Base-by-base conservation (phyloP, 2,113 vertebrate genomes). In the Phalacrocorax carbo region DNA sequence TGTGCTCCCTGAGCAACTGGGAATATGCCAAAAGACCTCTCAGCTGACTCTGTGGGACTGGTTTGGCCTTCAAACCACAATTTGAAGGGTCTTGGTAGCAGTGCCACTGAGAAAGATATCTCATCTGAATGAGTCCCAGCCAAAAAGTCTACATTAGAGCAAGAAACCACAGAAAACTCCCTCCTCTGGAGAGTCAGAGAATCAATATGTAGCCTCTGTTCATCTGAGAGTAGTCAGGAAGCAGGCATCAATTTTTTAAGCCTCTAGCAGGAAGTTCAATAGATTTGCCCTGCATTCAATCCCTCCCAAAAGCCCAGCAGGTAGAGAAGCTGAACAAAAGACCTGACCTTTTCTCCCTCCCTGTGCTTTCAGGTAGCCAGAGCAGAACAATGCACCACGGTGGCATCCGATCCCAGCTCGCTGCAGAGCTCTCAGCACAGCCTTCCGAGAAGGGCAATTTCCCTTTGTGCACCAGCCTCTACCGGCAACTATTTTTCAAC, bases 161-260 rank as follows among this genome's bases (percentile, higher is more conserved):
- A 77, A 62, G 58, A 88, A 77, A 34, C 12, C 49, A 36, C 57
- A 80, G 42, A 23, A 60, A 71, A 71, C 48, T 79, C 46, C 36
- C 18, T n/a, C 32, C 66, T 88, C 82, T 85, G 73, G 60, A n/a
- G 91, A 86, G 32, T 12, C 42, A 60, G 51, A 77, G 51, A 40
- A 93, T 89, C 17, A 20, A 86, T 83, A 84, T 0, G 6, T 7
- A 57, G 32, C 68, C 19, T 79, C 85, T 52, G 29, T 44, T 93
- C 69, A 75, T 42, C 42, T 54, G 85, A 96, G 86, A 69, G 82
- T 3, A 76, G 70, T 66, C 57, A 79, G 92, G 91, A 96, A 95
- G 90, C 1, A 0, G 65, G 15, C 87, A 97, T 97, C 80, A 97
- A 97, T 96, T 90, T 97, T 97, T 97, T 38, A 97, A 82, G 87